Percentiles rank a stretch among this genome's conserved stretches.
These are phyloP conservation scores for Bubo scandiacus DNA, from an alignment of 2,113 vertebrate genomes.

Conservation along the genomic window DNA sequence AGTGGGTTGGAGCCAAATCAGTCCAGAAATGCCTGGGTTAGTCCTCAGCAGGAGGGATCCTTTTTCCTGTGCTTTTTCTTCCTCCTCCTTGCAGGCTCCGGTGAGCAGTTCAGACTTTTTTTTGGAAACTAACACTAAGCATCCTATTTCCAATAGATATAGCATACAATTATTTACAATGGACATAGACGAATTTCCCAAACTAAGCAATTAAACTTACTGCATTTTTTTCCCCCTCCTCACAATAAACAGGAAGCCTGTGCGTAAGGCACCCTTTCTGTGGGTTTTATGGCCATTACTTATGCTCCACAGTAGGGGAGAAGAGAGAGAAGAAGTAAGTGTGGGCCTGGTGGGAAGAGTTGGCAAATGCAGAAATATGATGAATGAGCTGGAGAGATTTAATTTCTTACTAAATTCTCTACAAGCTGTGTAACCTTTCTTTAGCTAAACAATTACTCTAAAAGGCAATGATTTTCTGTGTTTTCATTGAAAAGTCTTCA, in stretches of 20 bases:
- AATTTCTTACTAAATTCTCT: slow-evolving; percentile 68
- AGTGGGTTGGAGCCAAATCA: neutral
- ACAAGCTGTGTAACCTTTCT: slow-evolving; percentile 56
- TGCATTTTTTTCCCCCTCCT: neutral
- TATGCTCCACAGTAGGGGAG: slow-evolving; percentile 48
- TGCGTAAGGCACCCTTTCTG: slow-evolving; percentile 25
- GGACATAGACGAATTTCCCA: slow-evolving; percentile 24
- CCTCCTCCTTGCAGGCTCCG: neutral
- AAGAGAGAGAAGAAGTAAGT: slow-evolving; percentile 52
- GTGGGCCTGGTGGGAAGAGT: slow-evolving; percentile 56
- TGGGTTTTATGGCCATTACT: slow-evolving; percentile 59
- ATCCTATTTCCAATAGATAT: slow-evolving; percentile 33
- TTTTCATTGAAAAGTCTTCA: slow-evolving; percentile 64
- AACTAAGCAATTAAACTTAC: slow-evolving; percentile 42
- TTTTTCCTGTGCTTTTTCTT: slow-evolving; percentile 26
- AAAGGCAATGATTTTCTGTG: slow-evolving; percentile 52
- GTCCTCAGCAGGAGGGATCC: neutral
- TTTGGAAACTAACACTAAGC: neutral
- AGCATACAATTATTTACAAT: slow-evolving; percentile 35
- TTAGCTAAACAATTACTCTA: slow-evolving; percentile 51
- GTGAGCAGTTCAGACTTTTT: neutral
- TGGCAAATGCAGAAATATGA: slow-evolving; percentile 67
- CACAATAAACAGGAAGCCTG: slow-evolving; percentile 45
- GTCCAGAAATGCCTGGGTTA: slow-evolving; percentile 5
- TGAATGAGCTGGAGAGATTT: slow-evolving; percentile 66